These are phyloP conservation scores for Myotis daubentonii DNA, from an alignment of 2,797 vertebrate genomes.

Conservation along the genomic window DNA sequence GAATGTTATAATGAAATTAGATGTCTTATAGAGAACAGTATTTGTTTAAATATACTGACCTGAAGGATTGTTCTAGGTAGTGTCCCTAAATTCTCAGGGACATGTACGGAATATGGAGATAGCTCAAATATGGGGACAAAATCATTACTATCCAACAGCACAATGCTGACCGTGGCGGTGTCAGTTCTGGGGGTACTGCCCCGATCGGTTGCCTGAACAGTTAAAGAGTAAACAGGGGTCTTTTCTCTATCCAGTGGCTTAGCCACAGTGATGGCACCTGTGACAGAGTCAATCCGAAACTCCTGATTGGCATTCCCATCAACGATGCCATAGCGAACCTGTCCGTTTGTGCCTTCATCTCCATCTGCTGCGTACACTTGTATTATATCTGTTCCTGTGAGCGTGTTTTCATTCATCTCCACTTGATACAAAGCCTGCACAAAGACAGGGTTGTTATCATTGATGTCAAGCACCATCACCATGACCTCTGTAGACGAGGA, in stretches of 20 bases:
- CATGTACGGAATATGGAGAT: conserved; percentile 92
- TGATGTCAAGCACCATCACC: conserved; percentile 94
- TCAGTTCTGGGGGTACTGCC: conserved; percentile 93
- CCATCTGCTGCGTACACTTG: conserved; percentile 92
- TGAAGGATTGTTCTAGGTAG: conserved; percentile 93
- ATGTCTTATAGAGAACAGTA: neutral
- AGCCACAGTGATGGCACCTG: conserved; percentile 93
- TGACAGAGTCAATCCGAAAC: conserved; percentile 96
- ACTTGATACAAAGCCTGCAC: conserved; percentile 92
- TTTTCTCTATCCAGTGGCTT: conserved; percentile 94
- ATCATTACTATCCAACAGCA: conserved; percentile 95
- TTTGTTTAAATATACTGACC: conserved; percentile 85
- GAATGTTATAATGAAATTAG: neutral
- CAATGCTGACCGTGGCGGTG: conserved; percentile 89
- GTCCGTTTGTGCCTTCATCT: conserved; percentile 95
- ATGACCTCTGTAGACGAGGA: conserved; percentile 92
- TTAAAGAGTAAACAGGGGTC: conserved; percentile 88
- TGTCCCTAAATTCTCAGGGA: conserved; percentile 91
- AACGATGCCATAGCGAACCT: conserved; percentile 93
- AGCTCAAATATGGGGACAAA: conserved; percentile 93
- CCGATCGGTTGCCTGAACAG: conserved; percentile 92
- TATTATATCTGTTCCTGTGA: conserved; percentile 93
- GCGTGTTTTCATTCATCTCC: conserved; percentile 92
- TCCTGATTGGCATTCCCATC: conserved; percentile 88
- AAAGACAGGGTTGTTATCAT: conserved; percentile 96